Percentiles rank a stretch among this genome's conserved stretches.
Conservation (phyloP, 1,140 invertebrate genomes). For the Panulirus ornatus region DNA sequence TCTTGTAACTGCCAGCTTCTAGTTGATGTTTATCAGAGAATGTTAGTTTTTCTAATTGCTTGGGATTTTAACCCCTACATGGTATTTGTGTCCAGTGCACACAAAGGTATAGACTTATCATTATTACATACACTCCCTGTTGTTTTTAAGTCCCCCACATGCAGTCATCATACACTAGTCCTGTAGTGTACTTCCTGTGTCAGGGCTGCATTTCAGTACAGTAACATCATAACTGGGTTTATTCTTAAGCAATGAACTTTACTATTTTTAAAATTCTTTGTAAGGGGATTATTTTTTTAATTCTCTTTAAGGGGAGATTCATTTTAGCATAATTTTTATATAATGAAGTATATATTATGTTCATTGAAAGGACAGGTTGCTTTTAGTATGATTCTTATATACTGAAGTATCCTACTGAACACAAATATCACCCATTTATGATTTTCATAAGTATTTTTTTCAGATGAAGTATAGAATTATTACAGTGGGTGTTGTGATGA, state of each 20-base stretch:
- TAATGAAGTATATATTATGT: neutral
- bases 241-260: no score
- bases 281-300: no score
- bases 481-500: neutral
- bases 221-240: neutral
- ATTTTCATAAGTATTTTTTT: neutral
- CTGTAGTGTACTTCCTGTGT: neutral
- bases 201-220: neutral
- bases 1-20: conserved; percentile 26
- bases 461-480: neutral
- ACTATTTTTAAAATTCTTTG: no score
- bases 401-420: neutral
- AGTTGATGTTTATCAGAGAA: conserved; percentile 5
- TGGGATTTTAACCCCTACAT: neutral
- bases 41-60: conserved; percentile 18
- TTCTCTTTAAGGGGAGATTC: no score
- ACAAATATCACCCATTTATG: neutral
- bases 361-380: neutral
- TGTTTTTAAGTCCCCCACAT: neutral
- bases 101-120: neutral
- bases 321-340: no score
- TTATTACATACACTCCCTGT: neutral
- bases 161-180: neutral
- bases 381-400: neutral
- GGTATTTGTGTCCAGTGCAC: conserved; percentile 8